Base-by-base conservation (phyloP, 2,797 vertebrate species). In the Ptychobarbus kaznakovi region DNA sequence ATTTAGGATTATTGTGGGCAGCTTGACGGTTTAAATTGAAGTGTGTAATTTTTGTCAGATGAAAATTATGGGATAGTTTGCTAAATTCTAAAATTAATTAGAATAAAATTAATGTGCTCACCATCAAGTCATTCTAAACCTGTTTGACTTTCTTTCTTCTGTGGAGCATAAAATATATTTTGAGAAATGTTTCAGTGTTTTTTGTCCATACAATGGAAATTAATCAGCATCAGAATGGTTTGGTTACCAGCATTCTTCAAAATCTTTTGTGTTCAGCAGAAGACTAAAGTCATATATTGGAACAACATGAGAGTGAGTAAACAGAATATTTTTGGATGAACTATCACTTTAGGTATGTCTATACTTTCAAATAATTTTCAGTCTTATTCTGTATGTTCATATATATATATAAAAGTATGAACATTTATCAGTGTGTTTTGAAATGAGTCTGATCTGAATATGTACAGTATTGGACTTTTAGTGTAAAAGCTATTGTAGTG, bases 1-100 rank as follows among this genome's bases (percentile, higher is more conserved):
- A 81, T 92, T 92, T 90, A 88, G 85, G 79, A 84, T 84, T 90
- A 90, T 88, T 89, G 77, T 86, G 89, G 73, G 28, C 44, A 73
- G 32, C 32, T 73, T 89, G 2, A 78, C 18, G 15, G 15, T 35
- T 42, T 3, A 58, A 58, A 22, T 22, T 58, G 8, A 58, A 58
- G 56, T n/a, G 56, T 35, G 15, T 66, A 3, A 32, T 65, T 65
- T 65, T 65, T 32, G 61, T 65, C 28, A 65, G 13, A 32, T 32
- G 61, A 32, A 65, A 65, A 65, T 28, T 15, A 65, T 28, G 6
- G 15, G 2, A 32, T 35, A 66, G 61, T 35, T 66, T 28, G 18
- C 28, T 66, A 18, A 25, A 66, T 66, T 66, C 3, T 0, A 35
- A 35, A 66, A 35, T 66, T 66, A 3, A 66, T 63, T 28, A 2